phyloP scores from a whole-genome alignment of 1,140 invertebrate genomes.

The Stenopsyche tienmushanensis region DNA sequence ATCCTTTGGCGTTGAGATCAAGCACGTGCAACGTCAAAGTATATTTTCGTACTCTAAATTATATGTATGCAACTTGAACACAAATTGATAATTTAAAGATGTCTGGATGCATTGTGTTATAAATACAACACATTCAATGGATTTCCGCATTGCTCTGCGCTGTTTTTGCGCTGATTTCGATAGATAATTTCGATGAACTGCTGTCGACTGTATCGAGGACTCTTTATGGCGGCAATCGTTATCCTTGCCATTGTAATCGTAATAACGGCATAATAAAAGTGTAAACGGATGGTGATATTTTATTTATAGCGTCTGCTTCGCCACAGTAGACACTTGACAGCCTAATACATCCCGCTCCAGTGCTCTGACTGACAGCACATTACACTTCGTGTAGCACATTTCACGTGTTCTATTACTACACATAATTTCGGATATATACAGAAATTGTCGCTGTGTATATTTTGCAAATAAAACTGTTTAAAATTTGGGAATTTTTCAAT shows the following conservation, averaged over 20 bases:
- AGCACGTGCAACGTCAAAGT: conserved; percentile 3
- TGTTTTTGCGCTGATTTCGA: no score
- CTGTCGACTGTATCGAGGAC: background rate
- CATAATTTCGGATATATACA: background rate
- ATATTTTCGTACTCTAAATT: background rate
- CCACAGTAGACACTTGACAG: conserved; percentile 16
- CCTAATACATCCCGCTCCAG: conserved; percentile 20
- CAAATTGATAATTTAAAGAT: background rate
- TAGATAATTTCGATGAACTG: background rate
- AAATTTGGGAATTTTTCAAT: no score
- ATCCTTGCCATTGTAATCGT: no score
- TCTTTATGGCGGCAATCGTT: no score
- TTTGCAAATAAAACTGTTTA: background rate
- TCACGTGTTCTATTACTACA: no score
- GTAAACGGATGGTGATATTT: conserved; percentile 15
- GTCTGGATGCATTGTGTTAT: background rate
- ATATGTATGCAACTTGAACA: background rate
- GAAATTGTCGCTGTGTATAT: background rate
- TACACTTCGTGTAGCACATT: conserved; percentile 16
- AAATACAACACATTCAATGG: background rate
- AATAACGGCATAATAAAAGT: conserved; percentile 4
- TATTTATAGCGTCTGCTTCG: conserved; percentile 20
- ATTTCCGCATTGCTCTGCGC: no score
- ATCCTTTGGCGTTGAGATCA: conserved; percentile 12
- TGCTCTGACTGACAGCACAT: conserved; percentile 24